Conservation (phyloP, 2,888 invertebrate species). For the Celastrina argiolus region DNA sequence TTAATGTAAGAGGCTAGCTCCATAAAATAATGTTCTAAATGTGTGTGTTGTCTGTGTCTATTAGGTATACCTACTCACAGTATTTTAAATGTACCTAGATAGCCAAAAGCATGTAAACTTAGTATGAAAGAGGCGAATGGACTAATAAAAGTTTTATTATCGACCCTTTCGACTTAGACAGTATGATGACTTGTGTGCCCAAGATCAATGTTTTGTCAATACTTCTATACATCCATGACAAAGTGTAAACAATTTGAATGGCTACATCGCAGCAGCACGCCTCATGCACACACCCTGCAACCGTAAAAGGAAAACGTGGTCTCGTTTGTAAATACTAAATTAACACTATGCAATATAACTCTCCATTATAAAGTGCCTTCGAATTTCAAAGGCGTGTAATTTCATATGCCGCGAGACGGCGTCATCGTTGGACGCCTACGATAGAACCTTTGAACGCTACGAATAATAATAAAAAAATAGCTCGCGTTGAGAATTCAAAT, state of each 20-base stretch:
- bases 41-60: too few relatives aligned
- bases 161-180: too few relatives aligned
- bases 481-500: constrained; percentile 23
- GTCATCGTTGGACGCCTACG: constrained; percentile 61
- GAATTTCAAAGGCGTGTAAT: constrained; percentile 53
- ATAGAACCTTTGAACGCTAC: constrained; percentile 44
- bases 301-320: constrained; percentile 44
- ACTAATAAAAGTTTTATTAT: too few relatives aligned
- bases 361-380: constrained; percentile 43
- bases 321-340: constrained; percentile 44
- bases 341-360: constrained; percentile 46
- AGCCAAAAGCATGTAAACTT: too few relatives aligned
- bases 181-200: not conserved
- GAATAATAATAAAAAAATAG: constrained; percentile 37
- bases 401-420: constrained; percentile 60
- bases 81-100: too few relatives aligned
- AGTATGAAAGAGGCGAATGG: too few relatives aligned
- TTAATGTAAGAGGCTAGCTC: too few relatives aligned
- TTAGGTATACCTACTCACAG: too few relatives aligned
- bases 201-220: constrained; percentile 19
- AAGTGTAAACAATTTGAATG: constrained; percentile 56
- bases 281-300: constrained; percentile 40
- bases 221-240: constrained; percentile 42
- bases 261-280: constrained; percentile 49
- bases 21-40: too few relatives aligned